Conservation (phyloP, 92 coral and sea anemone genomes). For the Muricea muricata region DNA sequence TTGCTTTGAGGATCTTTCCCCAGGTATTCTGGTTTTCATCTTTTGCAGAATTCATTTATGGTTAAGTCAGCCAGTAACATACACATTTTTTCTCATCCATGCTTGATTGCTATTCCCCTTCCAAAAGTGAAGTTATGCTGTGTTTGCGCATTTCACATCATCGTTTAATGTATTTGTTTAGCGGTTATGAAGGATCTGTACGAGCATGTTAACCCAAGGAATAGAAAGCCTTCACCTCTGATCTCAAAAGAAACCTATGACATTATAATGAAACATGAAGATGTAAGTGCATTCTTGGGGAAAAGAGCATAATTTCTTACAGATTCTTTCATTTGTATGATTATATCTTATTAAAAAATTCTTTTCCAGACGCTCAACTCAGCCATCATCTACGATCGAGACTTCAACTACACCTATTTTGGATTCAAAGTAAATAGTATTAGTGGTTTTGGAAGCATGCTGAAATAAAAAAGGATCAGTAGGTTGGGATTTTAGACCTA, state of each 20-base stretch:
- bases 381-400: conserved; percentile 94
- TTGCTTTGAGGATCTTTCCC: too few species aligned
- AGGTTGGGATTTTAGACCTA: too few species aligned
- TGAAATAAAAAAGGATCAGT: too few species aligned
- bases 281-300: conserved; percentile 69
- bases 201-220: conserved; percentile 89
- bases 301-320: too few species aligned
- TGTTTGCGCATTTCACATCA: too few species aligned
- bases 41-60: too few species aligned
- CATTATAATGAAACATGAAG: conserved; percentile 79
- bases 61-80: too few species aligned
- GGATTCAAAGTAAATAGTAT: conserved; percentile 84
- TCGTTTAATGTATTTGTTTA: too few species aligned
- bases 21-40: too few species aligned
- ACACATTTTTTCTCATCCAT: too few species aligned
- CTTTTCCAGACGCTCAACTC: conserved; percentile 80
- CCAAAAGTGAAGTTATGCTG: not conserved
- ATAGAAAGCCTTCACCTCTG: conserved; percentile 84
- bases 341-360: not conserved
- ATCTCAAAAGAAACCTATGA: conserved; percentile 78
- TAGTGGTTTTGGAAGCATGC: too few species aligned
- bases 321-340: not conserved
- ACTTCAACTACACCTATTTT: conserved; percentile 93
- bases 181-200: conserved; percentile 93
- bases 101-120: too few species aligned